A percentile compares a stretch with the other conserved stretches of the same genome.
These are phyloP conservation scores for Cyprinodon brontotheroides DNA, from an alignment of 2,113 vertebrate genomes.

Conservation along the genomic window DNA sequence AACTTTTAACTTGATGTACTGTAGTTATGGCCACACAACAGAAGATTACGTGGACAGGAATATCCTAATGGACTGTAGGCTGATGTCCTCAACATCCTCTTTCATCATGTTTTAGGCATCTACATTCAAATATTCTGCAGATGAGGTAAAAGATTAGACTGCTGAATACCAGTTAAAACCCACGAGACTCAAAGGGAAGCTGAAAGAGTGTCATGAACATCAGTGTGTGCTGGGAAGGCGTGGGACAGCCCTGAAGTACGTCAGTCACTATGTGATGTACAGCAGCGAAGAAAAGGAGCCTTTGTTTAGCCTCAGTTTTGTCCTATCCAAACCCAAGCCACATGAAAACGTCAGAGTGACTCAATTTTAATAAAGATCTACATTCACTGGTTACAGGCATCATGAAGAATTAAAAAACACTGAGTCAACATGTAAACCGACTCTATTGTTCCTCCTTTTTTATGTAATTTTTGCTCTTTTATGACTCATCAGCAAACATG, in stretches of 20 bases:
- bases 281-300: slow-evolving; percentile 46
- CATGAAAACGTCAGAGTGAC: slow-evolving; percentile 55
- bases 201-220: slow-evolving; percentile 56
- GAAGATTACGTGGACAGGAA: slow-evolving; percentile 7
- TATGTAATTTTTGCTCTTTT: slow-evolving; percentile 20
- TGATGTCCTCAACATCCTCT: slow-evolving; percentile 34
- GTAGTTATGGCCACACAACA: slow-evolving; percentile 16
- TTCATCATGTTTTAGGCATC: slow-evolving; percentile 32
- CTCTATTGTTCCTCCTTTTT: slow-evolving; percentile 26
- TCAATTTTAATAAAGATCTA: slow-evolving; percentile 46
- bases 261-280: slow-evolving; percentile 38
- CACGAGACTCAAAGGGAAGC: slow-evolving; percentile 14
- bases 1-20: slow-evolving; percentile 2
- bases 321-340: slow-evolving; percentile 23
- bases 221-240: slow-evolving; percentile 52
- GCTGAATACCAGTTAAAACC: slow-evolving; percentile 26
- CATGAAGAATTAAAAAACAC: slow-evolving; percentile 30
- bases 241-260: slow-evolving; percentile 31
- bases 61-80: slow-evolving; percentile 32
- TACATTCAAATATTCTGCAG: slow-evolving; percentile 20
- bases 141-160: slow-evolving; percentile 29
- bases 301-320: slow-evolving; percentile 63
- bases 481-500: slow-evolving; percentile 43
- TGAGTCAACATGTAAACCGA: slow-evolving; percentile 34
- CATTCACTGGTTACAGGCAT: slow-evolving; percentile 22